Base-by-base conservation (phyloP, 2,888 invertebrate genomes). In the Ommatoiulus sabulosus region DNA sequence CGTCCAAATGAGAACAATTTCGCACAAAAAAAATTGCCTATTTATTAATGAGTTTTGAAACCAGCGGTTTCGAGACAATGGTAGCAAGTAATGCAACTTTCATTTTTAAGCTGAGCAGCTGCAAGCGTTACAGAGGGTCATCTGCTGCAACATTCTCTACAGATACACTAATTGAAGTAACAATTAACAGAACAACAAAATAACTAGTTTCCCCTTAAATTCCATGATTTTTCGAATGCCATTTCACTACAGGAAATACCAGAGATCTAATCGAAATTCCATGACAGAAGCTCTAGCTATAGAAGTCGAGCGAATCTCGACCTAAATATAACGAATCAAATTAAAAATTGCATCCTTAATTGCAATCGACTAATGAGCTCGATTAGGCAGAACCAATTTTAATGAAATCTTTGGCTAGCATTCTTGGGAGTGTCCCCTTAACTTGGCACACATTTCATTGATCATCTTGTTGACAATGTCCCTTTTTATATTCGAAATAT, bases 391-490 rank as follows among this genome's bases (percentile, higher is more conserved):
- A 72, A 24, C 24, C 72, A 15, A 80, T 80, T 80, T 80, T 80
- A 80, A 80, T 80, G 80, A 80, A 80, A 80, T 80, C 80, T 35
- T 3, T 35, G 35, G 24, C 80, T 12, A 80, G 10, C 24, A 80
- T 35, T 35, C 35, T 80, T 80, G 35, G 80, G 80, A 80, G 80
- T 80, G 80, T 80, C 80, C 7, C 35, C 35, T 80, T 80, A 35
- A 80, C 35, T 80, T 80, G 80, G 80, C 80, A 80, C 80, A 80
- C 80, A 80, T 80, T 80, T 80, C 80, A 35, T 35, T 80, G 35
- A 35, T 35, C 80, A 80, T 80, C 80, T 12, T 80, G 80, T 20
- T 35, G 80, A 80, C 80, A 80, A 80, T 24, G 35, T 72, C 24
- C 7, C 72, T 72, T 72, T 72, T 80, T 80, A 24, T 35, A 80